Base-by-base conservation (phyloP, 1,140 invertebrate species). In the Sycophila sp. region DNA sequence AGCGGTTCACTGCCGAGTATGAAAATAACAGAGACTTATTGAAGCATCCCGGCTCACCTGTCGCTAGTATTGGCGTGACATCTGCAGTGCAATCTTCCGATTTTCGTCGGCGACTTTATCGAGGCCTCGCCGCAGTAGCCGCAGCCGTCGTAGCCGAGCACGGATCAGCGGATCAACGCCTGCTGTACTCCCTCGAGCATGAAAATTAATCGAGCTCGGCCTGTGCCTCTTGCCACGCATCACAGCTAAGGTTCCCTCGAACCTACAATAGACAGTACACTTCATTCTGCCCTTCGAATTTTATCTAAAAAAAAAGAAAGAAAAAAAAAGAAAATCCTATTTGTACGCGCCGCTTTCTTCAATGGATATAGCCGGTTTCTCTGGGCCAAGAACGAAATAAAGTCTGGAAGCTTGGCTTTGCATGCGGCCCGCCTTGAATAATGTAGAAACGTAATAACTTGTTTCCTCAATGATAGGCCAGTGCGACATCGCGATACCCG, bases 131-230 rank as follows among this genome's bases (percentile, higher is more conserved):
- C n/a, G n/a, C n/a, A n/a, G n/a, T n/a, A n/a, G 42, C 42, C 42
- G 42, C 42, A n/a, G n/a, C n/a, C n/a, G 17, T 45, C 76, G 60
- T 75, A 74, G 66, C 72, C 75, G 77, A 82, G 77, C 77, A 81
- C 80, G 78, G 82, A 83, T 79, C 80, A 73, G 75, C 78, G 82
- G 77, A 71, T 81, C 11, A 19, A 40, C 1, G 42, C 42, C 42
- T 17, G 30, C 28, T 71, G 66, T 76, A 79, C 80, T 81, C 71
- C 38, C 76, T 81, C 81, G 78, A 83, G 77, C 83, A 78, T 83
- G 79, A 78, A 85, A 85, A 84, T 83, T 85, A 84, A 85, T 85
- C 83, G 84, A 83, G 71, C 75, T 76, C 77, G 71, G 76, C 77
- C 74, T 72, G 62, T 74, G 75, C 71, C 73, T 72, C 71, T 73